phyloP scores from a whole-genome alignment of 2,888 invertebrate genomes.

The Embidobia sp. region DNA sequence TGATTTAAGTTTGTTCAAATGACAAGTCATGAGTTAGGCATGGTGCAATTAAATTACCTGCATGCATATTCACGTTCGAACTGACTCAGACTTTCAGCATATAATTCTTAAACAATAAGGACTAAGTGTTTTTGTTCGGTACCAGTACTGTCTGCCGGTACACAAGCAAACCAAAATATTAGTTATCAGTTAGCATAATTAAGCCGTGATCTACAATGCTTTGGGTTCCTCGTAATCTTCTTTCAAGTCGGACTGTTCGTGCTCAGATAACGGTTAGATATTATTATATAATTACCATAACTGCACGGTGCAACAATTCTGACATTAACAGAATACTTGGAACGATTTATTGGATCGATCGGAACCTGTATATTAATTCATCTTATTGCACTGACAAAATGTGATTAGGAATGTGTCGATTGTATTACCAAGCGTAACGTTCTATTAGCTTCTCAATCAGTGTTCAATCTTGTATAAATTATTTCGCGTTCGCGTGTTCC shows the following conservation, averaged over 20 bases:
- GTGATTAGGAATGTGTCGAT: background rate
- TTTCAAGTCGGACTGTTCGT: constrained; percentile 30
- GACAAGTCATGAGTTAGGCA: constrained; percentile 33
- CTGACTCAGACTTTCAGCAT: constrained; percentile 31
- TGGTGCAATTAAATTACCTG: constrained; percentile 45
- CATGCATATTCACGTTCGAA: constrained; percentile 28
- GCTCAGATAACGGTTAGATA: constrained; percentile 36
- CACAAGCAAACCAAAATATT: constrained; percentile 52
- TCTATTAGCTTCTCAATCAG: background rate
- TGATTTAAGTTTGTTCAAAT: constrained; percentile 32
- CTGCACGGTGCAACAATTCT: constrained; percentile 28
- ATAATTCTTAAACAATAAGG: constrained; percentile 44
- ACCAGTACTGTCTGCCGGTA: constrained; percentile 31
- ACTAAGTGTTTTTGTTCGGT: constrained; percentile 44
- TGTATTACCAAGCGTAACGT: background rate
- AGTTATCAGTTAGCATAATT: constrained; percentile 53
- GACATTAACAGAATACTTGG: constrained; percentile 42
- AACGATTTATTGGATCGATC: constrained; percentile 33
- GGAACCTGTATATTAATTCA: constrained; percentile 19
- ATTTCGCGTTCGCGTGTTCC: too few species aligned
- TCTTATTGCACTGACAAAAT: background rate
- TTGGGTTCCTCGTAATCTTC: constrained; percentile 45
- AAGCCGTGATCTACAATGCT: constrained; percentile 32
- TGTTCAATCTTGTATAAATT: background rate
- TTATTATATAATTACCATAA: constrained; percentile 51